These are phyloP conservation scores for Orthosia incerta DNA, from an alignment of 2,888 invertebrate genomes.

Conservation along the genomic window DNA sequence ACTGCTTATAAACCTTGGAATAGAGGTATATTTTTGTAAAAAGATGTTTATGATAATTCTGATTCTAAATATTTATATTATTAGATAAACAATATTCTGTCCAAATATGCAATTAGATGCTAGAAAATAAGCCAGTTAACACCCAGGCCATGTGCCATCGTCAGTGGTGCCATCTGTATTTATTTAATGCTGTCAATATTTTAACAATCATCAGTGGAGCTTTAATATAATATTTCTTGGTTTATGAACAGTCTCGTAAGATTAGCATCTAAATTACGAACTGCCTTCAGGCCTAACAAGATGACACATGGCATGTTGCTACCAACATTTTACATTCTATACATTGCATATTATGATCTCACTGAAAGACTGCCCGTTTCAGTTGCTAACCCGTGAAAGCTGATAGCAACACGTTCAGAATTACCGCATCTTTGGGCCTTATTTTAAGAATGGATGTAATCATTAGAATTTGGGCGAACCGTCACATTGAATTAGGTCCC, in stretches of 20 bases:
- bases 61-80: slow-evolving; percentile 39
- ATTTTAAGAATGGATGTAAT: slow-evolving; percentile 53
- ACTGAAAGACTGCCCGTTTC: slow-evolving; percentile 36
- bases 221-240: slow-evolving; percentile 42
- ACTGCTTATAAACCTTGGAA: slow-evolving; percentile 58
- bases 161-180: slow-evolving; percentile 29
- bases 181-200: not conserved
- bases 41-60: slow-evolving; percentile 38
- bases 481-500: slow-evolving; percentile 50
- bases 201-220: not conserved
- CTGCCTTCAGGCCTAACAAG: slow-evolving; percentile 59
- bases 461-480: slow-evolving; percentile 39
- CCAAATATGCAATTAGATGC: slow-evolving; percentile 1
- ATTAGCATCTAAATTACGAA: slow-evolving; percentile 55
- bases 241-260: slow-evolving; percentile 63
- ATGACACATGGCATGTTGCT: slow-evolving; percentile 48
- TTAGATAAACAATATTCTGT: slow-evolving; percentile 12
- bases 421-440: slow-evolving; percentile 40
- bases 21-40: slow-evolving; percentile 56
- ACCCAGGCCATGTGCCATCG: not conserved
- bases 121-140: not conserved
- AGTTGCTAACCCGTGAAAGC: slow-evolving; percentile 33
- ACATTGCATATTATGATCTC: slow-evolving; percentile 42
- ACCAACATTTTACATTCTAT: slow-evolving; percentile 44
- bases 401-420: slow-evolving; percentile 54